Conservation (phyloP, 1,140 invertebrate genomes). For the Orchestia grillus region DNA sequence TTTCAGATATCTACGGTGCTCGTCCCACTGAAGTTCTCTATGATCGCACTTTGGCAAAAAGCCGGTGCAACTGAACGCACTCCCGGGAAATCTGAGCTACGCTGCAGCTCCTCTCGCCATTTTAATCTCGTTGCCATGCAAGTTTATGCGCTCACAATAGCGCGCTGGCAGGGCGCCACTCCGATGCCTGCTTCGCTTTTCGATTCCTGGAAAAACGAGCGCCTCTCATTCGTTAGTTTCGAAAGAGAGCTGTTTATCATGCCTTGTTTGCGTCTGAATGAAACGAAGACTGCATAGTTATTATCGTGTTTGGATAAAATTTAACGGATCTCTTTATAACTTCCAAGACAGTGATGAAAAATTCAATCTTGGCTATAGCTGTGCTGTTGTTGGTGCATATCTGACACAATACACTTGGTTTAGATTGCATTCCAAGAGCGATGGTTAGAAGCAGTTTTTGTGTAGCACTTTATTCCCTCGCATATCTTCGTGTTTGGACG, state of each 20-base stretch:
- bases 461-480: background rate
- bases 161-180: background rate
- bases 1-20: background rate
- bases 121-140: conserved; percentile 46
- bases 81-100: conserved; percentile 55
- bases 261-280: background rate
- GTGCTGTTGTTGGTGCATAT: background rate
- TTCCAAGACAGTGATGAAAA: background rate
- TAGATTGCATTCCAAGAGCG: background rate
- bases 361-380: background rate
- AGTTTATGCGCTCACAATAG: conserved; percentile 12
- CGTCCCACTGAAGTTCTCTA: conserved; percentile 12
- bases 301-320: background rate
- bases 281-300: background rate
- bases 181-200: conserved; percentile 11
- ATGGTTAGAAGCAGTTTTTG: background rate
- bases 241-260: conserved; percentile 1
- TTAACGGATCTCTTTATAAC: background rate
- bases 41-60: conserved; percentile 33
- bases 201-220: background rate
- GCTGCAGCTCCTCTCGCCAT: conserved; percentile 33
- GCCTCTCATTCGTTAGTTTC: background rate
- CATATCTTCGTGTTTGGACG: background rate
- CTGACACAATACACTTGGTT: background rate
- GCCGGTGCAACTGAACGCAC: conserved; percentile 45